A percentile compares a stretch with the other conserved stretches of the same genome.
Conservation (phyloP, 2,113 vertebrate genomes). For the human (Homo sapiens) region GRCh38 chr1:212382501-212383000, state of each 20-base stretch:
- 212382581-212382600: background rate
- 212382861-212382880: background rate
- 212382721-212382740: too few relatives aligned
- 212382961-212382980: accelerated
- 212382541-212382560: background rate
- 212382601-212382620: accelerated
- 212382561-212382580: background rate
- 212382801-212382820: background rate
- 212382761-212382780: background rate
- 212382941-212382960: background rate
- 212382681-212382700: accelerated
- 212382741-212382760: background rate
- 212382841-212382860: background rate
- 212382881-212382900: background rate
- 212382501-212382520: background rate
- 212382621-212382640: background rate
- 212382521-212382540: background rate
- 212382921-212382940: too few relatives aligned
- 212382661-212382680: accelerated
- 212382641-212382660: background rate
- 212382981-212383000: accelerated
- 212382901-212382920: background rate
- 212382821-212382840: background rate
- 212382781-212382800: background rate
- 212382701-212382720: background rate